phyloP scores from a whole-genome alignment of 1,140 invertebrate genomes.

The Elymnias hypermnestra region DNA sequence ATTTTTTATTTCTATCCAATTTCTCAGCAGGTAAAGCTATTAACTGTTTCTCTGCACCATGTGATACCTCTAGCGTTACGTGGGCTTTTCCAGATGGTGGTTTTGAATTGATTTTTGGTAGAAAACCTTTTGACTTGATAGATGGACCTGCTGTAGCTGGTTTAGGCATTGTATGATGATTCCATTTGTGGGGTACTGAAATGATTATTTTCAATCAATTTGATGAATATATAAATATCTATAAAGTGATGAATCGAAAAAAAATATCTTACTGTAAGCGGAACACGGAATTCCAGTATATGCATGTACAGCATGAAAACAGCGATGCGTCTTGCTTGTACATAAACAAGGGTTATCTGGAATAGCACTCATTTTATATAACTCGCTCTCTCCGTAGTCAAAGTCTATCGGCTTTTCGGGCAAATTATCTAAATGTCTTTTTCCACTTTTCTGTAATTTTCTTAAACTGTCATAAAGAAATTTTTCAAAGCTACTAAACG shows the following conservation, averaged over 20 bases:
- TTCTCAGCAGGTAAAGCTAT: slow-evolving; percentile 90
- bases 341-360: slow-evolving; percentile 82
- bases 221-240: neutral
- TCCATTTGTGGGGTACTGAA: slow-evolving; percentile 81
- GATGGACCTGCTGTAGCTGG: slow-evolving; percentile 55
- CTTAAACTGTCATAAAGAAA: slow-evolving; percentile 93
- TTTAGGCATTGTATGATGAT: slow-evolving; percentile 86
- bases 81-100: slow-evolving; percentile 65
- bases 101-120: slow-evolving; percentile 78
- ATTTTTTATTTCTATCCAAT: slow-evolving; percentile 90
- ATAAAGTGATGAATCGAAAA: neutral
- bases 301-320: slow-evolving; percentile 92
- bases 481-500: slow-evolving; percentile 92
- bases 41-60: slow-evolving; percentile 87
- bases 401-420: slow-evolving; percentile 75
- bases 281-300: slow-evolving; percentile 92
- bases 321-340: slow-evolving; percentile 89
- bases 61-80: slow-evolving; percentile 86
- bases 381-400: slow-evolving; percentile 67
- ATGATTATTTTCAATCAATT: slow-evolving; percentile 21
- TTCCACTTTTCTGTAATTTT: slow-evolving; percentile 83
- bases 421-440: slow-evolving; percentile 79
- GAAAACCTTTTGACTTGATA: slow-evolving; percentile 70
- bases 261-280: slow-evolving; percentile 83
- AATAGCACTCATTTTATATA: slow-evolving; percentile 69